Percentiles rank a stretch among this genome's conserved stretches.
Conservation (phyloP, 2,797 vertebrate species). For the Ispidina picta region DNA sequence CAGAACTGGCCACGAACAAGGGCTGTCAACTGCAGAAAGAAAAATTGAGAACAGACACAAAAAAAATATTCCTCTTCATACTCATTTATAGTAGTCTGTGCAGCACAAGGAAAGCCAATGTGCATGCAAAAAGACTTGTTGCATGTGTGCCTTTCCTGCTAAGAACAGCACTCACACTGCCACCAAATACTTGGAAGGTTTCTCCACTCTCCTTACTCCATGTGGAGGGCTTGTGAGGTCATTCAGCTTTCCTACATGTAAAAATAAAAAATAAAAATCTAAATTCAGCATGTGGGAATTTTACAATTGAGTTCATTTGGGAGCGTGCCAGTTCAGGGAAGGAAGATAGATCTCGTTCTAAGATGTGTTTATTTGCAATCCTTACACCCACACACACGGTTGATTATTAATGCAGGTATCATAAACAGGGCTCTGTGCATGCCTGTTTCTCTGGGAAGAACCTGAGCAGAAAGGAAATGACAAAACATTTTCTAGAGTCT, state of each 20-base stretch:
- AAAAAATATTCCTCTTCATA: not conserved
- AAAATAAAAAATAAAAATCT: not conserved
- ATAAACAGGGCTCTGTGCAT: not conserved
- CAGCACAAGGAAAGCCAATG: not conserved
- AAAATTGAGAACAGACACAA: not conserved
- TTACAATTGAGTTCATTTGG: not conserved
- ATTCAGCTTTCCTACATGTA: not conserved
- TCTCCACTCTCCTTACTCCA: not conserved
- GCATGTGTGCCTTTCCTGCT: not conserved
- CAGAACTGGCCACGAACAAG: not conserved
- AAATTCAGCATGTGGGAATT: not conserved
- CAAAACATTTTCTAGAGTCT: constrained; percentile 20
- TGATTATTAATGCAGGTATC: not conserved
- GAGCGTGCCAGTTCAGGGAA: not conserved
- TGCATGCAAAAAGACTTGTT: accelerated
- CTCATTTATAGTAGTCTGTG: not conserved
- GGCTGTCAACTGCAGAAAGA: not conserved
- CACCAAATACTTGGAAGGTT: not conserved
- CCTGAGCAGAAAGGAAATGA: constrained; percentile 12
- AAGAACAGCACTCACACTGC: not conserved
- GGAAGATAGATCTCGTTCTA: constrained; percentile 31
- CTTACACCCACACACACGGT: not conserved
- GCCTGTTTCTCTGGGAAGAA: not conserved
- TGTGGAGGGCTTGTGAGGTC: not conserved
- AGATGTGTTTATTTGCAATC: constrained; percentile 50